Conservation (phyloP, 2,113 vertebrate genomes). For the Cyrtonyx montezumae region DNA sequence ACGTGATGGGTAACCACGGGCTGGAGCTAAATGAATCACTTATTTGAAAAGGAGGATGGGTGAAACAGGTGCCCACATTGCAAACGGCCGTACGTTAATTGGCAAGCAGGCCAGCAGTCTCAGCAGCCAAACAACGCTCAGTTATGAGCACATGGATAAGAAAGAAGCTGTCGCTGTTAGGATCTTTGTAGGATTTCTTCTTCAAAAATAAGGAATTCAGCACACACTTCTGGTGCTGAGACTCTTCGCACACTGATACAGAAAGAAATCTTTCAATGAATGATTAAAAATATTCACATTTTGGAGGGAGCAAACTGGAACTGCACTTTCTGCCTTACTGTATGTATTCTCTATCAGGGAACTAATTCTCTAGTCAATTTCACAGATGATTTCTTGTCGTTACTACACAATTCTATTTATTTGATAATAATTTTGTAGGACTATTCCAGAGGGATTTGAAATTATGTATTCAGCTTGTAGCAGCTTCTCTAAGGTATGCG, state of each 20-base stretch:
- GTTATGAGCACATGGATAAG: background rate
- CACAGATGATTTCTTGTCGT: conserved; percentile 66
- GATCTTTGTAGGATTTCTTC: background rate
- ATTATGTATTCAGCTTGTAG: conserved; percentile 20
- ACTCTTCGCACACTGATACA: conserved; percentile 16
- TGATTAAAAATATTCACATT: conserved; percentile 60
- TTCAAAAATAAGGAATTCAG: conserved; percentile 38
- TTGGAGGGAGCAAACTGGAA: conserved; percentile 41
- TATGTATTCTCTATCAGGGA: conserved; percentile 51
- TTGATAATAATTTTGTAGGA: conserved; percentile 67
- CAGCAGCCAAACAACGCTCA: background rate
- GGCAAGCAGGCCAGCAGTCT: background rate
- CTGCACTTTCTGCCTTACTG: background rate
- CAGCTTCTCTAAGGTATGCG: conserved; percentile 36
- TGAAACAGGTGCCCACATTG: background rate
- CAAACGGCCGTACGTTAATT: background rate
- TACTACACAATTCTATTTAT: conserved; percentile 65
- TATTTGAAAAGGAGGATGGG: background rate
- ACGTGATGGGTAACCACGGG: background rate
- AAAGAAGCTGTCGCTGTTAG: background rate
- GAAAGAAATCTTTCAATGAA: conserved; percentile 44
- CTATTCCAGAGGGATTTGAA: conserved; percentile 50
- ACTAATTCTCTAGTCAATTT: conserved; percentile 62
- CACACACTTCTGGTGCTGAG: conserved; percentile 5
- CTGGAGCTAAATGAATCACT: background rate